These are phyloP conservation scores for Phoxinus phoxinus DNA, from an alignment of 2,113 vertebrate genomes.

Conservation along the genomic window DNA sequence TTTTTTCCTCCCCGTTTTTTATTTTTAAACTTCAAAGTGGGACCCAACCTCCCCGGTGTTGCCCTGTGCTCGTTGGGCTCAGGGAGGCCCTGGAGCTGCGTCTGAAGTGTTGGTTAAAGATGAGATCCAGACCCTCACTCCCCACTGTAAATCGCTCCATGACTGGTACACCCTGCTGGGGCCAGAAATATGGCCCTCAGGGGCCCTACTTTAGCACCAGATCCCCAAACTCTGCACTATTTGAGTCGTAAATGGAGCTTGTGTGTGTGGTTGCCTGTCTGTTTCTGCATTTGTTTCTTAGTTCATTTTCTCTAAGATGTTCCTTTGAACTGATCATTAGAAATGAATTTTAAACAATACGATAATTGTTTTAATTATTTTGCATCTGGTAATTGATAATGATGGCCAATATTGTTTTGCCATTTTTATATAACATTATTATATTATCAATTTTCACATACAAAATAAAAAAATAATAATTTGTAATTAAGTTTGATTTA, in stretches of 20 bases:
- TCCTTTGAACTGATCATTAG: neutral
- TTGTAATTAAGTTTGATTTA: too few relatives aligned
- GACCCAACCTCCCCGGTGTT: neutral
- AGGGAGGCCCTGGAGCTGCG: constrained; percentile 43
- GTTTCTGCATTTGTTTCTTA: neutral
- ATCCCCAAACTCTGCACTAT: constrained; percentile 8
- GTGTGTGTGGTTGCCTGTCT: constrained; percentile 29
- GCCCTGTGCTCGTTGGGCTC: constrained; percentile 1
- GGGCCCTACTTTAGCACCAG: constrained; percentile 21
- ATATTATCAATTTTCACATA: too few relatives aligned
- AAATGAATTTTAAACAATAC: neutral
- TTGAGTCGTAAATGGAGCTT: constrained; percentile 24
- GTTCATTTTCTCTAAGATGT: neutral
- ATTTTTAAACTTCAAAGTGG: constrained; percentile 60
- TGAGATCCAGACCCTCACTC: constrained; percentile 58
- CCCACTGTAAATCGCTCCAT: constrained; percentile 50
- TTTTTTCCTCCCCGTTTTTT: constrained; percentile 16
- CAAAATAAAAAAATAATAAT: too few relatives aligned
- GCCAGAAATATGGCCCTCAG: constrained; percentile 46
- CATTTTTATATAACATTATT: neutral
- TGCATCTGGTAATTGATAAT: neutral
- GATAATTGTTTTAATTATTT: neutral
- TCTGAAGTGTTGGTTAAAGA: constrained; percentile 41
- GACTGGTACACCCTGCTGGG: constrained; percentile 42
- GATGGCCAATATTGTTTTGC: neutral